Percentiles rank a stretch among this genome's conserved stretches.
Evolutionary conservation across 2,113 vertebrate genomes (phyloP).

Genomic region (Terrapene triunguis): DNA sequence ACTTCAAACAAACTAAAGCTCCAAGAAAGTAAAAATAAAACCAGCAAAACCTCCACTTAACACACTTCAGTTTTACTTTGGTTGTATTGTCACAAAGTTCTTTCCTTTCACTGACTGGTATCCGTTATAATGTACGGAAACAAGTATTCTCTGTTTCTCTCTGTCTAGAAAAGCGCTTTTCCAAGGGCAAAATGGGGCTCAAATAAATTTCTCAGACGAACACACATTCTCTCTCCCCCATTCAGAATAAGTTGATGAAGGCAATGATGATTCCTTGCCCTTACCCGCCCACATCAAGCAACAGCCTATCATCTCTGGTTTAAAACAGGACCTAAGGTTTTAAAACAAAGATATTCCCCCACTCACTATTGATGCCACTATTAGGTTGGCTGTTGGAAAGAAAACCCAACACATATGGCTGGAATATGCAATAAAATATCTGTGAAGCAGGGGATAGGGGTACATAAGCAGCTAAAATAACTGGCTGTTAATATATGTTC

Average conservation of each 20-base stretch:
- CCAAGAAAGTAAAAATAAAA: neutral
- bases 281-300: neutral
- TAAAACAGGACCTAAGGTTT: neutral
- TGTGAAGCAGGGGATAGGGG: neutral
- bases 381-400: neutral
- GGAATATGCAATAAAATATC: conserved; percentile 3
- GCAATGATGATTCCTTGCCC: neutral
- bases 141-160: neutral
- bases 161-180: neutral
- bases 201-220: neutral
- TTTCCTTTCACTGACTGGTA: neutral
- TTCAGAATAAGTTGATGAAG: neutral
- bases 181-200: neutral
- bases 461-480: neutral
- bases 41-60: conserved; percentile 3
- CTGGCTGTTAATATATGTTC: neutral
- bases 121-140: neutral
- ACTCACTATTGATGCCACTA: neutral
- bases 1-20: neutral
- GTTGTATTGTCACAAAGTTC: neutral
- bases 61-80: neutral
- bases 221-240: neutral
- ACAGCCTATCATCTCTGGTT: neutral
- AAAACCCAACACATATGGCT: neutral
- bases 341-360: neutral